Base-by-base conservation (phyloP, 2,797 vertebrate genomes). In the Clarias pachynema region DNA sequence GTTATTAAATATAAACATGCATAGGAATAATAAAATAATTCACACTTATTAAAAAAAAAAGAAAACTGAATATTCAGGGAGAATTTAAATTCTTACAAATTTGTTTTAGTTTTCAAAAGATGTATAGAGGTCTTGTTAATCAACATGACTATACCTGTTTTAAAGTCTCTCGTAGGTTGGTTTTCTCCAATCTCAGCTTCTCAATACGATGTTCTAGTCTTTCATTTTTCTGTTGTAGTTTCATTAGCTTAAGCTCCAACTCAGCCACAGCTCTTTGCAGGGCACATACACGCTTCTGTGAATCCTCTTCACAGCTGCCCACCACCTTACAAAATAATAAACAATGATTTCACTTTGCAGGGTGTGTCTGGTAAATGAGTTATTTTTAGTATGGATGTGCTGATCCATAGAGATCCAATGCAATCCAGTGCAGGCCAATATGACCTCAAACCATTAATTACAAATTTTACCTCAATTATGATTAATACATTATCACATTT, bases 251-350 rank as follows among this genome's bases (percentile, higher is more conserved):
- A 68, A 90, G 69, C 85, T 91, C 91, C 53, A 91, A 88, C 78
- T 89, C 85, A 26, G 91, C 91, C 80, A 92, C 91, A 6, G 87
- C 87, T 34, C 20, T 86, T 84, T 95, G 94, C 68, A 95, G 91
- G 9, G 90, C 85, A 5, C 29, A 3, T 62, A 95, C 87, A 14
- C 94, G 87, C 68, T 88, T 86, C 40, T 8, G 69, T 37, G 75
- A 62, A 3, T 56, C 57, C 26, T 68, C 69, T 75, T 26, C 84
- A 63, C 7, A 53, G 4, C 24, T 20, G n/a, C 15, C 29, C 56
- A 68, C 63, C 26, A 29, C 5, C 31, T 79, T 20, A 7, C 53
- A 49, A 59, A 85, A 65, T 18, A 75, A 79, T 26, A 69, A 72
- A 40, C 31, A 72, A 7, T 29, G 65, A 68, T 68, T 16, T 31